phyloP scores from a whole-genome alignment of 2,113 vertebrate species.

The Clinocottus analis region DNA sequence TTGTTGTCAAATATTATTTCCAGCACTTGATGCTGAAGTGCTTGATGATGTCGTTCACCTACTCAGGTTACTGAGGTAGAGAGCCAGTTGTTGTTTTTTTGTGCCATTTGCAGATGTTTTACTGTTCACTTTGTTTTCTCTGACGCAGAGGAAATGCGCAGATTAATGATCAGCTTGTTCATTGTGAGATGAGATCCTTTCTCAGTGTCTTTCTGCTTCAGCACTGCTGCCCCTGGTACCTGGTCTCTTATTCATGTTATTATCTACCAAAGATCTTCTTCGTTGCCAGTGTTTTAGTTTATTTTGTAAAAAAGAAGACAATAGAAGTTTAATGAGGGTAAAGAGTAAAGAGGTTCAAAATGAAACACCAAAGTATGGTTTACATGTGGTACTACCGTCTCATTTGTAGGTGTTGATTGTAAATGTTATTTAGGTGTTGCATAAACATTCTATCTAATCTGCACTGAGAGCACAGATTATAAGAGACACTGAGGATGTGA shows the following conservation, averaged over 20 bases:
- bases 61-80: not conserved
- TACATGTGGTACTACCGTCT: too few relatives aligned
- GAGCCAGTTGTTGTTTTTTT: not conserved
- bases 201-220: conserved; percentile 6
- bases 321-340: too few relatives aligned
- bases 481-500: not conserved
- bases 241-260: not conserved
- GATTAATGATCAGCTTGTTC: not conserved
- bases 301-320: too few relatives aligned
- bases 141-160: conserved; percentile 4
- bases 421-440: conserved; percentile 10
- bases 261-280: too few relatives aligned
- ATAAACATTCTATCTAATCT: conserved; percentile 1
- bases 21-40: not conserved
- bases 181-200: not conserved
- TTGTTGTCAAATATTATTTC: not conserved
- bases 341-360: too few relatives aligned
- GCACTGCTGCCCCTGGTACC: not conserved
- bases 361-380: too few relatives aligned
- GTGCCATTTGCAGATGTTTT: not conserved
- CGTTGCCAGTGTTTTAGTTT: too few relatives aligned
- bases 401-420: too few relatives aligned
- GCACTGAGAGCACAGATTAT: conserved; percentile 3
- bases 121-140: not conserved
- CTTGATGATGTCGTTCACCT: not conserved